Evolutionary conservation across 1,140 invertebrate genomes (phyloP), one percentile per base, ranked within the genome.

Genomic region (Monochamus saltuarius): DNA sequence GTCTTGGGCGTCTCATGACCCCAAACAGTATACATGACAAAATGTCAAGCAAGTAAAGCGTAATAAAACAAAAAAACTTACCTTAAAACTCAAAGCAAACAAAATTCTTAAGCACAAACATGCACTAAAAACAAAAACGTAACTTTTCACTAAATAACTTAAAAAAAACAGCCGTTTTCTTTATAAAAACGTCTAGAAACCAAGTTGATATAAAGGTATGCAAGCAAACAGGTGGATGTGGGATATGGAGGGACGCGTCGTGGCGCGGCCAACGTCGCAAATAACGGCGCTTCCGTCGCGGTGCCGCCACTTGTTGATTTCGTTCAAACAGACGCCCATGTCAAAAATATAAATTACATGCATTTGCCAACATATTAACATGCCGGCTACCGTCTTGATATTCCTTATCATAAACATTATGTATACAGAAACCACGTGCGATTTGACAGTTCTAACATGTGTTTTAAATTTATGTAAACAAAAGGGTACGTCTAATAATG

Each of bases 251-350:
- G 22, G 22, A 29, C 22, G 70, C 71, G 72, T 73, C 72, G 70
- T 70, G 72, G 68, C 72, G 72, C 72, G 72, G 72, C 56, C 64
- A 72, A 70, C 72, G 72, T 66, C 68, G 68, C 56, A 73, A 73
- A 67, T 70, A 69, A 63, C 70, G 68, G 72, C 72, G 72, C 72
- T 73, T 66, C 62, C 71, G 71, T 73, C 69, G 71, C 70, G 72
- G 70, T 69, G 72, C 72, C 66, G 54, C 22, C 22, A 29, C 22
- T 29, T 29, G 22, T 29, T 29, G 22, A 29, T 29, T 29, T 29
- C 22, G 38, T 59, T 39, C 47, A 60, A 43, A 60, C 50, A 60
- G n/a, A 16, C 39, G 39, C 39, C 39, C 22, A 29, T 29, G 22
- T 29, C 22, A 29, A 7, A 42, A 16, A 42, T 17, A 42, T 17